Percentiles rank a stretch among this genome's conserved stretches.
phyloP scores from a whole-genome alignment of 2,888 invertebrate genomes.

The Dromius quadrimaculatus region DNA sequence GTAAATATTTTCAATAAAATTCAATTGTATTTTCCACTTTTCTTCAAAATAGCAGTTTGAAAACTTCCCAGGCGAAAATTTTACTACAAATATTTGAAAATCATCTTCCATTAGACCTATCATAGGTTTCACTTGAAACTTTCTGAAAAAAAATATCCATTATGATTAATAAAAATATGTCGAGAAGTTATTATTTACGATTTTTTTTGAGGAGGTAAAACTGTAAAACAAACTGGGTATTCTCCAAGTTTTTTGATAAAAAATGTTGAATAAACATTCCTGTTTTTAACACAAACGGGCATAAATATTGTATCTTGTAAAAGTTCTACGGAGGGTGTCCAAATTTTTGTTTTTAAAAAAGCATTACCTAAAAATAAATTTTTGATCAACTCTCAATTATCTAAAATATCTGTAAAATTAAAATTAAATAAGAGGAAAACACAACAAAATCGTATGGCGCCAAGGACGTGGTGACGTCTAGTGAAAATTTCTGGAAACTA shows the following conservation, averaged over 20 bases:
- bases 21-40: constrained; percentile 29
- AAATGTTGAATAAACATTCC: constrained; percentile 16
- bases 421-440: no score
- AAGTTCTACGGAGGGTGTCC: constrained; percentile 17
- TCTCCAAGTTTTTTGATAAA: constrained; percentile 10
- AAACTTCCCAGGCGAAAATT: neutral
- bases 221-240: constrained; percentile 11
- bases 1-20: neutral
- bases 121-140: constrained; percentile 17
- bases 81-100: constrained; percentile 27
- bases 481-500: no score
- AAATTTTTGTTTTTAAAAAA: neutral
- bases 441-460: no score
- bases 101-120: neutral
- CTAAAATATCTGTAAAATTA: no score
- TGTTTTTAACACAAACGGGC: constrained; percentile 1
- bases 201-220: neutral
- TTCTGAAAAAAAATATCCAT: constrained; percentile 7
- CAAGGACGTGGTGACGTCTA: no score
- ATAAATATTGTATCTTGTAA: neutral
- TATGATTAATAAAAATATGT: neutral
- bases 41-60: neutral
- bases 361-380: constrained; percentile 22
- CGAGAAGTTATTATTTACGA: constrained; percentile 2
- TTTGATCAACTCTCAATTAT: no score